These are phyloP conservation scores for Clitarchus hookeri DNA, from an alignment of 2,888 invertebrate genomes.

Conservation along the genomic window DNA sequence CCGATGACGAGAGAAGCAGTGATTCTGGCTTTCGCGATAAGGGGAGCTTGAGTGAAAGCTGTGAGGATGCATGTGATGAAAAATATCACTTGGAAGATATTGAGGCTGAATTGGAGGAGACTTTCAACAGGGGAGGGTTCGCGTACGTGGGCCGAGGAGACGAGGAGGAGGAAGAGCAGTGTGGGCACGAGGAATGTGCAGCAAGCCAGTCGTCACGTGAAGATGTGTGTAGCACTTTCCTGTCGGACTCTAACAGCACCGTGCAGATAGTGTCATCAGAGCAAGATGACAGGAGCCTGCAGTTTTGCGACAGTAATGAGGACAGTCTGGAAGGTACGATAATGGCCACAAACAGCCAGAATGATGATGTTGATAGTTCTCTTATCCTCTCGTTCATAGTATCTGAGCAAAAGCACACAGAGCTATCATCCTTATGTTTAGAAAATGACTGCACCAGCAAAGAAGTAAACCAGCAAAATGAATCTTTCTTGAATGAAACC, in stretches of 20 bases:
- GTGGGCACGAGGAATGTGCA: slow-evolving; percentile 17
- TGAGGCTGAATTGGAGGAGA: slow-evolving; percentile 48
- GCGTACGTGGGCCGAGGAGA: slow-evolving; percentile 52
- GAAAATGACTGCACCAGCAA: background rate
- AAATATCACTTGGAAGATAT: slow-evolving; percentile 49
- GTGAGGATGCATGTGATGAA: slow-evolving; percentile 49
- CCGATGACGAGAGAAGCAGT: slow-evolving; percentile 58
- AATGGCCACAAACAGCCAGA: background rate
- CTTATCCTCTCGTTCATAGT: background rate
- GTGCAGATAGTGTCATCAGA: background rate
- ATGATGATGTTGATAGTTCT: background rate
- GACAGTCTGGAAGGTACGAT: slow-evolving; percentile 6
- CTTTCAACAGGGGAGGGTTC: slow-evolving; percentile 40
- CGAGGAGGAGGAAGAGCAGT: slow-evolving; percentile 53
- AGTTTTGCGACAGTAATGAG: slow-evolving; percentile 19
- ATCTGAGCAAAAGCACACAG: background rate
- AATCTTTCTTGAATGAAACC: background rate
- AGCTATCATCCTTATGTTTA: background rate
- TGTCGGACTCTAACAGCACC: background rate
- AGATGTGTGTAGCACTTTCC: background rate
- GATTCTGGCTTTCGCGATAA: slow-evolving; percentile 58
- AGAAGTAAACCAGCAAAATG: background rate
- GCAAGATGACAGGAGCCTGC: background rate
- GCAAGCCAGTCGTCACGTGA: background rate
- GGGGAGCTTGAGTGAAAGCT: slow-evolving; percentile 51